Evolutionary conservation across 2,113 vertebrate genomes (phyloP).

Genomic region (Cairina moschata): DNA sequence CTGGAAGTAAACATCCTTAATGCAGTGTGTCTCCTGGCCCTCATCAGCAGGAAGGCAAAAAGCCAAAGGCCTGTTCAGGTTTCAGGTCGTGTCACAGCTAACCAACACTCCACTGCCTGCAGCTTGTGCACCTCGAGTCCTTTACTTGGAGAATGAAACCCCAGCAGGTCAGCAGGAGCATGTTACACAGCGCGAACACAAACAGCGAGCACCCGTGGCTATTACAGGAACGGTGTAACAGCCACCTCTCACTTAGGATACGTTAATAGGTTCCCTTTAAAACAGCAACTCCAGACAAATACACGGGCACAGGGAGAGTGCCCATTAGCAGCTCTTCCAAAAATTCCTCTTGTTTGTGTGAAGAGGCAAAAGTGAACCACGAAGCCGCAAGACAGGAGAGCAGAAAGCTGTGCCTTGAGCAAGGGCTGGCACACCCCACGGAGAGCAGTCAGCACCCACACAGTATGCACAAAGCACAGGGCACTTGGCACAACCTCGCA

Average conservation of each 20-base stretch:
- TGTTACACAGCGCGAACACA: neutral
- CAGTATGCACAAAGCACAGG: too few species aligned
- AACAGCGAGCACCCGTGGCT: neutral
- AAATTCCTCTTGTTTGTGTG: neutral
- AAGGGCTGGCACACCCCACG: accelerated
- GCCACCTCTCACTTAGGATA: neutral
- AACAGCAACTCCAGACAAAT: neutral
- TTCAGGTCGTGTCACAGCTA: accelerated
- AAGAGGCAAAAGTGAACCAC: neutral
- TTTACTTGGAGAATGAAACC: neutral
- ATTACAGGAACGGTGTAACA: neutral
- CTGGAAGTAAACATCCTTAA: neutral
- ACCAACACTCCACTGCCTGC: neutral
- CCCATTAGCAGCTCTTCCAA: neutral
- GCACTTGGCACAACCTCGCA: neutral
- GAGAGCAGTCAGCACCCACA: too few species aligned
- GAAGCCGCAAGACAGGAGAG: neutral
- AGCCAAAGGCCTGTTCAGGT: neutral
- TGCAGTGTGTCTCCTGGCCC: neutral
- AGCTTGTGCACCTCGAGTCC: neutral
- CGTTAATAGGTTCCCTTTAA: neutral
- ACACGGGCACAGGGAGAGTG: too few species aligned
- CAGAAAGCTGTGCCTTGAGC: neutral
- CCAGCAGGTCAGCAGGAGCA: neutral
- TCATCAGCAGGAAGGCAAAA: neutral